A percentile compares a stretch with the other conserved stretches of the same genome.
Evolutionary conservation across 2,113 vertebrate genomes (phyloP).

Genomic region (Propithecus coquereli): DNA sequence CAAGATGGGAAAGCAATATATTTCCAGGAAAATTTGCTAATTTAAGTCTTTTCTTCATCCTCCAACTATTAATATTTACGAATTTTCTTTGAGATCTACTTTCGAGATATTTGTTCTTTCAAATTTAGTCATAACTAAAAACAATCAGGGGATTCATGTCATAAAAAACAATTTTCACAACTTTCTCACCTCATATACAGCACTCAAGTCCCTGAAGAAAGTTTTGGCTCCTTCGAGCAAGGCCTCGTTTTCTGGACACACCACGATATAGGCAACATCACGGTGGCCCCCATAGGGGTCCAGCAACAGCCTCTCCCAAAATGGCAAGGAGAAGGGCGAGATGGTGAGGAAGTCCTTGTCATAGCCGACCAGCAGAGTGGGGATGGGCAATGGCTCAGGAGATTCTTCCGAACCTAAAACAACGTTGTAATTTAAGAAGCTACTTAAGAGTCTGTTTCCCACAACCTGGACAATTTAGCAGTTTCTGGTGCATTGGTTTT

Average conservation of each 20-base stretch:
- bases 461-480: neutral
- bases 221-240: conserved; percentile 92
- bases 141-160: neutral
- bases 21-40: neutral
- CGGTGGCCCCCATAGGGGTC: conserved; percentile 96
- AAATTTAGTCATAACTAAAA: neutral
- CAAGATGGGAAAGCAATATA: neutral
- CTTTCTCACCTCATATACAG: conserved; percentile 94
- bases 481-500: neutral
- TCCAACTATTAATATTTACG: neutral
- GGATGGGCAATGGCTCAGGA: conserved; percentile 95
- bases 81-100: neutral
- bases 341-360: conserved; percentile 97
- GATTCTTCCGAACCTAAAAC: conserved; percentile 94
- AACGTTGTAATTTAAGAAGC: conserved; percentile 39
- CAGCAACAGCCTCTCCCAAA: conserved; percentile 97
- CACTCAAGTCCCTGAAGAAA: conserved; percentile 98
- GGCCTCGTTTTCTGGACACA: conserved; percentile 95
- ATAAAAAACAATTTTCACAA: neutral
- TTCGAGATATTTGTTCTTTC: neutral
- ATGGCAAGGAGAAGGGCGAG: conserved; percentile 95
- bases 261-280: conserved; percentile 95
- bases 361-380: conserved; percentile 94
- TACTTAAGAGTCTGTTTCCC: fast-evolving
- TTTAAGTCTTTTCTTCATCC: neutral